Evolutionary conservation across 1,140 invertebrate genomes (phyloP).

Genomic region (Drosophila equinoxialis): DNA sequence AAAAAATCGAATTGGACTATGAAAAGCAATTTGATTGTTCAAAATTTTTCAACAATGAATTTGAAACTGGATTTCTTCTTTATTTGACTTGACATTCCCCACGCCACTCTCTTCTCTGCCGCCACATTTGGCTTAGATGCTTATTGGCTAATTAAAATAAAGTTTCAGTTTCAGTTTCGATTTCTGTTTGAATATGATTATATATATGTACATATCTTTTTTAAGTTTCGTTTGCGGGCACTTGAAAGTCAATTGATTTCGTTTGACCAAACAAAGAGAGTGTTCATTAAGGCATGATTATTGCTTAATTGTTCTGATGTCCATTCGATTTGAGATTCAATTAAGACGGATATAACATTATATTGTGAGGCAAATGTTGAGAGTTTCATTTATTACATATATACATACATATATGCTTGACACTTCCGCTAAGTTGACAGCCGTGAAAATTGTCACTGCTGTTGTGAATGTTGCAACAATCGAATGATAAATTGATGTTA

Average conservation of each 20-base stretch:
- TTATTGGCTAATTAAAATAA: slow-evolving; percentile 65
- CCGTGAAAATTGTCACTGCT: slow-evolving; percentile 78
- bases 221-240: slow-evolving; percentile 57
- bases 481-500: slow-evolving; percentile 67
- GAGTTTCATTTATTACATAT: slow-evolving; percentile 49
- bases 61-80: slow-evolving; percentile 13
- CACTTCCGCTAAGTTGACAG: slow-evolving; percentile 82
- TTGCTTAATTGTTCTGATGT: slow-evolving; percentile 72
- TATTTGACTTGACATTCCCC: background rate
- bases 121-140: slow-evolving; percentile 18
- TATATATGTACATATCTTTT: slow-evolving; percentile 4
- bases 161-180: slow-evolving; percentile 23
- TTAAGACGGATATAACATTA: slow-evolving; percentile 66
- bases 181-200: slow-evolving; percentile 5
- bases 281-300: slow-evolving; percentile 76
- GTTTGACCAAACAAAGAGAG: slow-evolving; percentile 39
- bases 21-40: slow-evolving; percentile 50
- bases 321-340: slow-evolving; percentile 29
- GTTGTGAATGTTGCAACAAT: slow-evolving; percentile 68
- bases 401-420: slow-evolving; percentile 34
- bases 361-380: slow-evolving; percentile 45
- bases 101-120: background rate
- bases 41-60: slow-evolving; percentile 25
- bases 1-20: slow-evolving; percentile 23
- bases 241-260: slow-evolving; percentile 69